Evolutionary conservation across 2,113 vertebrate genomes (phyloP).

Genomic region (Lophura nycthemera): DNA sequence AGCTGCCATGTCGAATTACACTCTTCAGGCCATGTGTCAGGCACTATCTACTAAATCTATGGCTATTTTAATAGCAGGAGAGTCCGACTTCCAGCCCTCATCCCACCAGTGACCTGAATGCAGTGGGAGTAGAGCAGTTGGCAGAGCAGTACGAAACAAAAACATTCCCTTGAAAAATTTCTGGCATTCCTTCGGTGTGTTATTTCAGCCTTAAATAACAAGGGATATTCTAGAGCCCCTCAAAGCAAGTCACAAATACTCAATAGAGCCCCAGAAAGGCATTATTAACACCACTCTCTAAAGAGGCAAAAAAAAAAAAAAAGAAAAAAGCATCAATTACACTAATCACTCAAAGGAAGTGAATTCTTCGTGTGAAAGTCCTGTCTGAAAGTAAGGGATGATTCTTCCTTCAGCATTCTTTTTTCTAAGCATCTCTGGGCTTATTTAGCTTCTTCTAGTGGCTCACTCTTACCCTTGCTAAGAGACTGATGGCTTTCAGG

Average conservation of each 20-base stretch:
- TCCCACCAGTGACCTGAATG: conserved; percentile 28
- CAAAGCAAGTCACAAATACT: not conserved
- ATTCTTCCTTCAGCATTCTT: not conserved
- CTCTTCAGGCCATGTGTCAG: conserved; percentile 35
- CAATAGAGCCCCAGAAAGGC: not conserved
- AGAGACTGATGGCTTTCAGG: not conserved
- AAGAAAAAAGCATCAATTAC: not conserved
- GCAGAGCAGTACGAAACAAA: not conserved
- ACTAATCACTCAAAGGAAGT: not conserved
- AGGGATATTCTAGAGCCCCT: not conserved
- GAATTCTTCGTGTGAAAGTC: not conserved
- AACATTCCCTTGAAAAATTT: not conserved
- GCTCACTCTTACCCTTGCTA: not conserved
- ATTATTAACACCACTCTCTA: not conserved
- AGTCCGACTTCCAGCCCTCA: not conserved
- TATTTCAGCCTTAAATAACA: not conserved
- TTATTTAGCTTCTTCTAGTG: not conserved
- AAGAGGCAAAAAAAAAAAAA: not conserved
- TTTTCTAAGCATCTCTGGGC: not conserved
- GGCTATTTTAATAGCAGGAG: not conserved
- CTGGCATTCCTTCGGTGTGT: not conserved
- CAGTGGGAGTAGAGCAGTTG: not conserved
- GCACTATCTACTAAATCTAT: not conserved
- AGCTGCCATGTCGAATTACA: conserved; percentile 56
- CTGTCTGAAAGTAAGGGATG: not conserved